A percentile compares a stretch with the other conserved stretches of the same genome.
Evolutionary conservation across 2,797 vertebrate species (phyloP).

Genomic region (Enteromius fasciolatus): DNA sequence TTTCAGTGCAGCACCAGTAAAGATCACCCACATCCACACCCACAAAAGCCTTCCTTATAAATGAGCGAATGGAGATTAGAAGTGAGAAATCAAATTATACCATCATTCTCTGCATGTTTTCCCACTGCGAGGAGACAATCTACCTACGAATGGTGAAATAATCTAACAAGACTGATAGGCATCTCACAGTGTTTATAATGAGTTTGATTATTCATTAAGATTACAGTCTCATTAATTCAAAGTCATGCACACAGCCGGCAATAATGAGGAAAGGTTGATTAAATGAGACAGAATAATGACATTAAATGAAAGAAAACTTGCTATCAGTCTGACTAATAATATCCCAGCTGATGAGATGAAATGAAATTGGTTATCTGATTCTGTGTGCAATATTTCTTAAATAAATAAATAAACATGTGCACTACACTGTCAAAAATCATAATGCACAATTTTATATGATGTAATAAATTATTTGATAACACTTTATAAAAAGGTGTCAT

Average conservation of each 20-base stretch:
- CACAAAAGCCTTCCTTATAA: not conserved
- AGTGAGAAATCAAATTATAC: slow-evolving; percentile 11
- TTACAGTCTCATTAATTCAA: slow-evolving; percentile 58
- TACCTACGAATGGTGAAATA: not conserved
- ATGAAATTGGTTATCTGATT: slow-evolving; percentile 9
- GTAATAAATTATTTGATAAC: not conserved
- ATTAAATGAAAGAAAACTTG: slow-evolving; percentile 34
- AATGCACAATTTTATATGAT: too few relatives aligned
- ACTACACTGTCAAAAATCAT: not conserved
- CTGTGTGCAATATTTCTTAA: not conserved
- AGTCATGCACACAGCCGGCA: slow-evolving; percentile 22
- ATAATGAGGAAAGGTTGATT: slow-evolving; percentile 48
- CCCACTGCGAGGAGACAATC: slow-evolving; percentile 12
- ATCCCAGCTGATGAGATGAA: slow-evolving; percentile 26
- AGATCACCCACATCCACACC: not conserved
- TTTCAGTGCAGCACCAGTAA: not conserved
- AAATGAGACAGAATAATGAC: slow-evolving; percentile 41
- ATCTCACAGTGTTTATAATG: slow-evolving; percentile 54
- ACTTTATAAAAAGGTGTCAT: too few relatives aligned
- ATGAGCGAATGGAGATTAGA: not conserved
- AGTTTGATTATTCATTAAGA: slow-evolving; percentile 60
- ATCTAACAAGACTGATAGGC: slow-evolving; percentile 34
- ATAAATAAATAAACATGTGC: not conserved
- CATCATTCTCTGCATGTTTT: not conserved
- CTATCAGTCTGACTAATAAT: slow-evolving; percentile 27